Evolutionary conservation across 2,888 invertebrate genomes (phyloP).

Genomic region (Idaea aversata): DNA sequence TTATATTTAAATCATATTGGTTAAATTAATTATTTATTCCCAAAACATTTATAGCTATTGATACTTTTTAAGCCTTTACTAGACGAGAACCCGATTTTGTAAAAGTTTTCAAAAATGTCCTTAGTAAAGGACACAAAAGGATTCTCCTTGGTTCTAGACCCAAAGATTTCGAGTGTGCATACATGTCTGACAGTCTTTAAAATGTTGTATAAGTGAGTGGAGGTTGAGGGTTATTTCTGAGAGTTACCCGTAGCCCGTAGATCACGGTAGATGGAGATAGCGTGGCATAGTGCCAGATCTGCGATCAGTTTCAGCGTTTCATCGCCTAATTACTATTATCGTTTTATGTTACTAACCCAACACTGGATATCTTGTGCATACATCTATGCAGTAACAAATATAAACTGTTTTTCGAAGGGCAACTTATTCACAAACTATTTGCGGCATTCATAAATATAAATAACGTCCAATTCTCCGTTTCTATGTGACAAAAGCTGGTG

Average conservation of each 20-base stretch:
- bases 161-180: not conserved
- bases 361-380: slow-evolving; percentile 24
- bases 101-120: not conserved
- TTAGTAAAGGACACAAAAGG: not conserved
- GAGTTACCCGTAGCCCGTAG: slow-evolving; percentile 46
- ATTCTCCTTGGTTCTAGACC: not conserved
- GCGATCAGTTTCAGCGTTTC: slow-evolving; percentile 55
- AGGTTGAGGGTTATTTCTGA: slow-evolving; percentile 45
- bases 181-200: slow-evolving; percentile 9
- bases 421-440: slow-evolving; percentile 26
- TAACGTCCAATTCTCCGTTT: slow-evolving; percentile 42
- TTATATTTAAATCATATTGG: not conserved
- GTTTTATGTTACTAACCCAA: slow-evolving; percentile 42
- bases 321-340: slow-evolving; percentile 59
- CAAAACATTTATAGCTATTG: not conserved
- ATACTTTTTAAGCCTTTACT: no score
- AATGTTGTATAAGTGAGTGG: slow-evolving; percentile 24
- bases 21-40: slow-evolving; percentile 12
- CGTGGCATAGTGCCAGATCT: slow-evolving; percentile 71
- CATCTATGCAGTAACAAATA: slow-evolving; percentile 14
- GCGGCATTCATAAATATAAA: slow-evolving; percentile 39
- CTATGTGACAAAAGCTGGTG: slow-evolving; percentile 48
- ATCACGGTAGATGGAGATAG: slow-evolving; percentile 75
- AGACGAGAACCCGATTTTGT: no score
- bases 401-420: slow-evolving; percentile 18